phyloP scores from a whole-genome alignment of 2,888 invertebrate genomes.

The Limenitis camilla region DNA sequence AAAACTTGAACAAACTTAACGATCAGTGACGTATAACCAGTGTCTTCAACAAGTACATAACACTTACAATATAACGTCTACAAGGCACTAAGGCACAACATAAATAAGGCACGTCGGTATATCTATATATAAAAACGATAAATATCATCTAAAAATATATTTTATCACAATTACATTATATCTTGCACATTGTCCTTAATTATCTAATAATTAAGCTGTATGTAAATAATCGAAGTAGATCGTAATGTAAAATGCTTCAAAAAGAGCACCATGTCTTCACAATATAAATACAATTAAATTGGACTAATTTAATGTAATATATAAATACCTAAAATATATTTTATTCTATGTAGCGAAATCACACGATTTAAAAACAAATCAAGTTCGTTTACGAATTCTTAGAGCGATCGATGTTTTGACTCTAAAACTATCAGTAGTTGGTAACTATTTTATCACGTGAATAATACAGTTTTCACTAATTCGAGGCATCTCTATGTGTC shows the following conservation, averaged over 20 bases:
- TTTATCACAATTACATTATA: slow-evolving; percentile 55
- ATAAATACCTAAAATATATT: background rate
- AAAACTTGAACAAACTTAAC: slow-evolving; percentile 23
- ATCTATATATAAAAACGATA: slow-evolving; percentile 36
- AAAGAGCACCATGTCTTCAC: slow-evolving; percentile 40
- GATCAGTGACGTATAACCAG: slow-evolving; percentile 13
- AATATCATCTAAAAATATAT: slow-evolving; percentile 64
- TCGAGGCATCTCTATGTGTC: background rate
- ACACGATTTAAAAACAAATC: no score
- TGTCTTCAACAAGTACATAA: slow-evolving; percentile 14
- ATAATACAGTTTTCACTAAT: background rate
- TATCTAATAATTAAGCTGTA: background rate
- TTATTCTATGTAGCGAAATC: background rate
- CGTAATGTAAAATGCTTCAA: slow-evolving; percentile 6
- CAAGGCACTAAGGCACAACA: slow-evolving; percentile 8
- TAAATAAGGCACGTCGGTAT: slow-evolving; percentile 45
- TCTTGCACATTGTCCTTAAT: slow-evolving; percentile 50
- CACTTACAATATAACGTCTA: background rate
- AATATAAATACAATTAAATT: slow-evolving; percentile 28
- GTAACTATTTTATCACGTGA: slow-evolving; percentile 8
- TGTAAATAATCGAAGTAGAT: background rate
- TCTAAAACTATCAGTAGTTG: background rate
- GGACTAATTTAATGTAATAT: slow-evolving; percentile 1
- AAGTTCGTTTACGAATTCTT: background rate
- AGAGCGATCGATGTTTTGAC: background rate